phyloP scores from a whole-genome alignment of 2,113 vertebrate genomes.

The Alosa alosa region DNA sequence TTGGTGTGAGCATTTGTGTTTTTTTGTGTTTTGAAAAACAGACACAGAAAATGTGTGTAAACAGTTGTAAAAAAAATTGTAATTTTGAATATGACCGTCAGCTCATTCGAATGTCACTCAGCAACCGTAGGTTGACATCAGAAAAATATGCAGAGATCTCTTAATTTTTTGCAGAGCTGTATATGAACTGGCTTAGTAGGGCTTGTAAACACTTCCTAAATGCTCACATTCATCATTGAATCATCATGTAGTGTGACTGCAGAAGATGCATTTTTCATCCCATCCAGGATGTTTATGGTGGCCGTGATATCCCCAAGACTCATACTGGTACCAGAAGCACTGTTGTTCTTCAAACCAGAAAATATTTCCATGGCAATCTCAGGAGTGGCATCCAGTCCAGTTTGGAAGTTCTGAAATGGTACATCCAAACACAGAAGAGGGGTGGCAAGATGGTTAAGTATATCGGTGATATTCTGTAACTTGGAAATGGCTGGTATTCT shows the following conservation, averaged over 20 bases:
- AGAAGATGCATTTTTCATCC: constrained; percentile 35
- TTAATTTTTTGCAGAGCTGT: neutral
- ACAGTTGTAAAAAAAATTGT: no score
- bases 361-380: constrained; percentile 55
- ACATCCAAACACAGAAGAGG: neutral
- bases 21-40: no score
- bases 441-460: neutral
- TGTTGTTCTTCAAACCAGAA: constrained; percentile 53
- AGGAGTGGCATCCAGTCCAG: constrained; percentile 60
- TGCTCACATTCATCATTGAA: constrained; percentile 58
- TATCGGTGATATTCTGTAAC: no score
- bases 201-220: neutral
- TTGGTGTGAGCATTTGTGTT: no score
- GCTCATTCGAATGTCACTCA: no score
- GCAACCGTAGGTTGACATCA: no score
- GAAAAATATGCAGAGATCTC: no score
- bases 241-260: constrained; percentile 11
- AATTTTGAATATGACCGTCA: no score
- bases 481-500: neutral
- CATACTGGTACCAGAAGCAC: neutral
- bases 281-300: constrained; percentile 53
- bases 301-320: constrained; percentile 48
- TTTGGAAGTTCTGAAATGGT: constrained; percentile 53
- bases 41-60: no score
- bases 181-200: neutral